Evolutionary conservation across 2,888 invertebrate genomes (phyloP).

Genomic region (Xiphydria camelus): DNA sequence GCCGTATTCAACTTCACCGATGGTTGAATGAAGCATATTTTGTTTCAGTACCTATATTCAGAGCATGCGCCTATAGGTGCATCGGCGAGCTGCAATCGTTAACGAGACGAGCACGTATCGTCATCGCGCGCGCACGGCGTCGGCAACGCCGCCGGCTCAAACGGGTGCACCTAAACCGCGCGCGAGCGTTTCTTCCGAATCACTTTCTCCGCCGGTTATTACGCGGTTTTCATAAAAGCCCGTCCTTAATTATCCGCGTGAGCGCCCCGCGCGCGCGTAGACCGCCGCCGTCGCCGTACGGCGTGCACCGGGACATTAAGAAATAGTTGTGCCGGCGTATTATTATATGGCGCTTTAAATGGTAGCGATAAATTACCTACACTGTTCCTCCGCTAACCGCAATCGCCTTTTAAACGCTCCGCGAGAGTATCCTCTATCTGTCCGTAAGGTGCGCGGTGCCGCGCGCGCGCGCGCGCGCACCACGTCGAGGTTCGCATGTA

Average conservation of each 20-base stretch:
- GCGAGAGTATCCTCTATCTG: slow-evolving; percentile 22
- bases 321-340: slow-evolving; percentile 47
- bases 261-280: slow-evolving; percentile 12
- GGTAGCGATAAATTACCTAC: slow-evolving; percentile 51
- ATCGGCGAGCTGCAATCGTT: no score
- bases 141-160: no score
- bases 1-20: no score
- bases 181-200: background rate
- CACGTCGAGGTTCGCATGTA: background rate
- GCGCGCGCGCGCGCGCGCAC: background rate
- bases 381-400: slow-evolving; percentile 41
- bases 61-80: no score
- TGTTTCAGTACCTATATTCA: no score
- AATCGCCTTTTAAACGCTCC: slow-evolving; percentile 44
- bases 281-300: no score
- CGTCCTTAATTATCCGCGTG: slow-evolving; percentile 5
- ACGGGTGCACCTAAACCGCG: slow-evolving; percentile 1
- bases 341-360: slow-evolving; percentile 52
- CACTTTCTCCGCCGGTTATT: slow-evolving; percentile 4
- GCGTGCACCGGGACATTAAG: slow-evolving; percentile 39
- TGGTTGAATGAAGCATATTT: no score
- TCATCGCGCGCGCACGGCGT: slow-evolving; percentile 5
- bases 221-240: slow-evolving; percentile 5
- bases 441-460: background rate
- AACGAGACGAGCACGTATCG: background rate